These are phyloP conservation scores for Teleogryllus occipitalis DNA, from an alignment of 1,140 invertebrate species.

Conservation along the genomic window DNA sequence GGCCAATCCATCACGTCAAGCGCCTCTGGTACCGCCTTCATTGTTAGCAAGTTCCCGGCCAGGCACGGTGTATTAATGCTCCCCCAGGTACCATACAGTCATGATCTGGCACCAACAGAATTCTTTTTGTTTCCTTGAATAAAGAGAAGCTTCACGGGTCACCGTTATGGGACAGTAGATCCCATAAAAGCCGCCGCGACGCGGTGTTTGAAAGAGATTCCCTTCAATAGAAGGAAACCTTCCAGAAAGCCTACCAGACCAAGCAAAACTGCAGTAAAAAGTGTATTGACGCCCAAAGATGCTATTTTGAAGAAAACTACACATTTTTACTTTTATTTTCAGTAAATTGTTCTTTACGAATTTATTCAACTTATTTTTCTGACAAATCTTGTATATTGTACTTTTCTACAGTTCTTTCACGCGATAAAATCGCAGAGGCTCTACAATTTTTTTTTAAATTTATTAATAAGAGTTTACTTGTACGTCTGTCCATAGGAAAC, in stretches of 20 bases:
- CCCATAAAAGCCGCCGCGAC: not conserved
- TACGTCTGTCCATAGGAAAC: too few relatives aligned
- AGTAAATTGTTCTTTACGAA: not conserved
- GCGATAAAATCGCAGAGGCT: too few relatives aligned
- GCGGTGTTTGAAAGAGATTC: not conserved
- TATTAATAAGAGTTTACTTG: too few relatives aligned
- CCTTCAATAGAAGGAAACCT: too few relatives aligned
- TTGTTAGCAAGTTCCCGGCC: not conserved
- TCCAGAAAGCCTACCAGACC: not conserved
- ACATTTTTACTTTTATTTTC: not conserved
- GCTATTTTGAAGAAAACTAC: not conserved
- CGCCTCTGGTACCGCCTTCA: not conserved
- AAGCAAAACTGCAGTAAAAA: not conserved
- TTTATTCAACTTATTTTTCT: not conserved
- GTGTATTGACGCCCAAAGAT: not conserved
- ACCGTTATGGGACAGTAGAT: not conserved
- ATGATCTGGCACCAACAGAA: not conserved
- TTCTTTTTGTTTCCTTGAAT: not conserved
- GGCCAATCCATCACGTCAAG: not conserved
- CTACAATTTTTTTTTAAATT: too few relatives aligned
- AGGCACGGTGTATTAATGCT: not conserved
- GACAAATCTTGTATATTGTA: too few relatives aligned
- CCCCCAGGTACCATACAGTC: not conserved
- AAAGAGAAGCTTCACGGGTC: not conserved
- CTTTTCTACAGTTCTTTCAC: too few relatives aligned